Evolutionary conservation across 2,888 invertebrate genomes (phyloP).

Genomic region (Tineola bisselliella): DNA sequence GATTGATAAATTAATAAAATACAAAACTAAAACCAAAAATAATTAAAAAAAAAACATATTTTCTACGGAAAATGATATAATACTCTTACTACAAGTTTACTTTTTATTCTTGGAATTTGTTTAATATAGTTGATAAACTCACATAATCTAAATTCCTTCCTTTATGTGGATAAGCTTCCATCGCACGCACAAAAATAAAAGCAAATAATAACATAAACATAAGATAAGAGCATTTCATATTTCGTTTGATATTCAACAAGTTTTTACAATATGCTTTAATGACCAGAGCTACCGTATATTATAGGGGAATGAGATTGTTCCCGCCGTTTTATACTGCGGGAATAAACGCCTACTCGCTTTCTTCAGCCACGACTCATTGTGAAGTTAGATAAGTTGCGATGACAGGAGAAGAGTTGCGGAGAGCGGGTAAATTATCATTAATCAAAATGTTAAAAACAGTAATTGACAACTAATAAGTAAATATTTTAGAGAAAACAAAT

Average conservation of each 20-base stretch:
- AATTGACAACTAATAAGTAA: no score
- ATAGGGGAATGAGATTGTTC: conserved; percentile 19
- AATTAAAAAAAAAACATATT: no score
- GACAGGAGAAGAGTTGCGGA: neutral
- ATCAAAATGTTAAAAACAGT: no score
- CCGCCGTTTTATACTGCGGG: conserved; percentile 36
- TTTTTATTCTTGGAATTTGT: no score
- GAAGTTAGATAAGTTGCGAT: neutral
- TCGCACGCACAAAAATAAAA: conserved; percentile 28
- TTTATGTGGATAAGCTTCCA: conserved; percentile 37
- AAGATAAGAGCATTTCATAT: conserved; percentile 33
- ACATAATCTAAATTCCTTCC: conserved; percentile 51
- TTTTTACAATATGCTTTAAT: neutral
- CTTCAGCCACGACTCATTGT: conserved; percentile 23
- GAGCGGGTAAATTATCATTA: neutral
- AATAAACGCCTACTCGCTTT: conserved; percentile 43
- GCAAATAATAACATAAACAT: conserved; percentile 33
- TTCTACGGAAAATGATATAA: no score
- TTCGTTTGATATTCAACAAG: conserved; percentile 16
- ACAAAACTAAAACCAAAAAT: no score
- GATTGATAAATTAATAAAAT: conserved; percentile 2
- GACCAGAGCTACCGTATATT: neutral
- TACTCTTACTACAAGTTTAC: no score
- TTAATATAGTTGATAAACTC: no score
- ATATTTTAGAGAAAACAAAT: no score